phyloP scores from a whole-genome alignment of 2,113 vertebrate species.

The Aleadryas rufinucha region DNA sequence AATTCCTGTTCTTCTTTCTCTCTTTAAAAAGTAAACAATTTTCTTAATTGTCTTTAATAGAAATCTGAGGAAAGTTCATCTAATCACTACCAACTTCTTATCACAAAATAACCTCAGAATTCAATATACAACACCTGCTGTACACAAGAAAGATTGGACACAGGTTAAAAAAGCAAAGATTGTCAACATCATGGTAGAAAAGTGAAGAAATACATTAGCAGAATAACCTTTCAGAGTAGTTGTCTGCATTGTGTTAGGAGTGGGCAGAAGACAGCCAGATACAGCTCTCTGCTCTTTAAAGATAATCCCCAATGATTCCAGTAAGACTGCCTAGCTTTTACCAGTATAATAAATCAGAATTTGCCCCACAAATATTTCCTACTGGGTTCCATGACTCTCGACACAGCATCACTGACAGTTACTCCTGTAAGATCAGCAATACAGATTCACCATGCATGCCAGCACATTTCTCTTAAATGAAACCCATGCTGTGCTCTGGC shows the following conservation, averaged over 20 bases:
- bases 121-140: background rate
- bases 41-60: background rate
- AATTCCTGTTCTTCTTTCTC: background rate
- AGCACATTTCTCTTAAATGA: conserved; percentile 30
- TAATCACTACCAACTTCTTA: background rate
- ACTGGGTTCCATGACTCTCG: background rate
- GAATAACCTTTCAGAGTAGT: background rate
- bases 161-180: background rate
- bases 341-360: background rate
- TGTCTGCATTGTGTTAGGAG: background rate
- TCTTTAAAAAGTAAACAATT: background rate
- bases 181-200: background rate
- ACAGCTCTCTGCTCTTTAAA: background rate
- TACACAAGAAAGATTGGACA: background rate
- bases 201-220: background rate
- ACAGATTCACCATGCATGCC: background rate
- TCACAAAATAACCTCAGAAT: background rate
- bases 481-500: conserved; percentile 42
- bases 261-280: background rate
- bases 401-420: background rate
- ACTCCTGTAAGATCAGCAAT: conserved; percentile 5
- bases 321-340: background rate
- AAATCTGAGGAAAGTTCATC: background rate
- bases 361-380: background rate
- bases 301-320: background rate